A percentile compares a stretch with the other conserved stretches of the same genome.
These are phyloP conservation scores for Podiceps cristatus DNA, from an alignment of 2,113 vertebrate species.

Conservation along the genomic window DNA sequence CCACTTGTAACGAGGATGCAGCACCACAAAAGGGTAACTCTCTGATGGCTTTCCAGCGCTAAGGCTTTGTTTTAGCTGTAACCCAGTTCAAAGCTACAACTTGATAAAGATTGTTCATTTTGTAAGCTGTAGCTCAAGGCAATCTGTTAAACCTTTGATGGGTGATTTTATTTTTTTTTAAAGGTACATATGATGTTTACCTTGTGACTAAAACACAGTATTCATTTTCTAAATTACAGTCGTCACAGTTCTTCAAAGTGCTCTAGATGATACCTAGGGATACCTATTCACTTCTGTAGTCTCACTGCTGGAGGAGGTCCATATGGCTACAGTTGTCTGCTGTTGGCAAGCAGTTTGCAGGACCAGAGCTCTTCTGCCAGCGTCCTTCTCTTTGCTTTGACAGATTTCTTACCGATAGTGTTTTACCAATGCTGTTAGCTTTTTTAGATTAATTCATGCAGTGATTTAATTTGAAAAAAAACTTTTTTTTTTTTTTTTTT, in stretches of 20 bases:
- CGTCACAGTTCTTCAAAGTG: neutral
- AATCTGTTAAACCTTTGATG: neutral
- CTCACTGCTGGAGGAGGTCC: neutral
- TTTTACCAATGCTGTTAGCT: neutral
- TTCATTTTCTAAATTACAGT: neutral
- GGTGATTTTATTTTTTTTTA: neutral
- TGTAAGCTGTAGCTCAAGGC: neutral
- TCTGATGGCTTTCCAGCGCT: conserved; percentile 41
- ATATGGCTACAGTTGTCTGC: neutral
- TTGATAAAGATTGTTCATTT: neutral
- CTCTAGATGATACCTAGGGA: neutral
- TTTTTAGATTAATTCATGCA: neutral
- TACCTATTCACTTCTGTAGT: neutral
- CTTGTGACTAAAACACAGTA: neutral
- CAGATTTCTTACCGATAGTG: neutral
- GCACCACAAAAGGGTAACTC: neutral
- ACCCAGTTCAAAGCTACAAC: conserved; percentile 16
- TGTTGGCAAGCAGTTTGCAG: neutral
- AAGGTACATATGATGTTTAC: neutral
- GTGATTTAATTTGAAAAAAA: neutral
- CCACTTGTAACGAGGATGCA: conserved; percentile 24
- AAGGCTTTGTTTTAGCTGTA: conserved; percentile 40
- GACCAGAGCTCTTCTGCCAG: neutral
- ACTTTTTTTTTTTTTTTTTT: neutral
- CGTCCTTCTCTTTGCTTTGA: neutral